Conservation (phyloP, 2,888 invertebrate genomes). For the Buathra laborator region DNA sequence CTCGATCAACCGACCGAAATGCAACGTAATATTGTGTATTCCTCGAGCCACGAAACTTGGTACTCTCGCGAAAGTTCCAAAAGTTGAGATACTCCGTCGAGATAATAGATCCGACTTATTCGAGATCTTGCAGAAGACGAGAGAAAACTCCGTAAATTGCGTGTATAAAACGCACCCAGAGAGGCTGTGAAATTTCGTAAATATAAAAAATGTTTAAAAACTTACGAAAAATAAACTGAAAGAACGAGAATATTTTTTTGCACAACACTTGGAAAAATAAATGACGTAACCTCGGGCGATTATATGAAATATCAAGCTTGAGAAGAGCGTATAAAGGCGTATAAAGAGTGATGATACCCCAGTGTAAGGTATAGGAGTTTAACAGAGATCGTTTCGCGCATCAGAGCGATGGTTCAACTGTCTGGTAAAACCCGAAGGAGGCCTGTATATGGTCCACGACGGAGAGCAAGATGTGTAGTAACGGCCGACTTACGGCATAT, state of each 20-base stretch:
- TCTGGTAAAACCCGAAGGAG: not conserved
- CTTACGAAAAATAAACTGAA: not conserved
- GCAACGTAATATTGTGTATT: conserved; percentile 30
- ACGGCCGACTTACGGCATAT: conserved; percentile 2
- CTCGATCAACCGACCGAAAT: not conserved
- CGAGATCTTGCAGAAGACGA: not conserved
- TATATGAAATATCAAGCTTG: not conserved
- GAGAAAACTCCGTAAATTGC: not conserved
- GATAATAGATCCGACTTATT: not conserved
- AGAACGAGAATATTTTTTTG: not conserved
- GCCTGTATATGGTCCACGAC: not conserved
- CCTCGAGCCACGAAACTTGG: not conserved
- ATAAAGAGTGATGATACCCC: not conserved
- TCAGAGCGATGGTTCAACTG: not conserved
- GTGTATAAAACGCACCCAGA: not conserved
- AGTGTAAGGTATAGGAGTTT: conserved; percentile 3
- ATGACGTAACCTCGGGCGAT: conserved; percentile 22
- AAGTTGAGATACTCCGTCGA: not conserved
- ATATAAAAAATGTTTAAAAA: conserved; percentile 1
- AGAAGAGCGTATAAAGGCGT: conserved; percentile 1
- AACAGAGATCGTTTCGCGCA: not conserved
- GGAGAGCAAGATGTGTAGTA: not conserved
- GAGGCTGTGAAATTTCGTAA: not conserved
- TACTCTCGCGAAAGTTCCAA: not conserved
- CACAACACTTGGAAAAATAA: not conserved